phyloP scores from a whole-genome alignment of 1,140 invertebrate genomes.

The Hylaeus volcanicus region DNA sequence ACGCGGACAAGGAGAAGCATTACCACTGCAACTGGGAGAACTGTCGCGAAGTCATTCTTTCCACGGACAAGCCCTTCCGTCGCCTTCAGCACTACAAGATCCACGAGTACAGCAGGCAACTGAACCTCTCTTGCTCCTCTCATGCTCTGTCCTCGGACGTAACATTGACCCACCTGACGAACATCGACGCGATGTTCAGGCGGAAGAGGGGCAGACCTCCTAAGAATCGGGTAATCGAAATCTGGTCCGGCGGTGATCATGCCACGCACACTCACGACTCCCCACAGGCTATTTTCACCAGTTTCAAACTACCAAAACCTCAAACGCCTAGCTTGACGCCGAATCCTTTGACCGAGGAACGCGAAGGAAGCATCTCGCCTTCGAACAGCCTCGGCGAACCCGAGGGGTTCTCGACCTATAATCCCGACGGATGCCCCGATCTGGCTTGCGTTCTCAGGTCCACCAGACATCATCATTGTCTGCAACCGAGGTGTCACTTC shows the following conservation, averaged over 20 bases:
- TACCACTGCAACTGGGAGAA: conserved; percentile 94
- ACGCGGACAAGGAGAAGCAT: conserved; percentile 89
- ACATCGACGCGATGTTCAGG: conserved; percentile 93
- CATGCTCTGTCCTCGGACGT: conserved; percentile 83
- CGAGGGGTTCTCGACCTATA: conserved; percentile 83
- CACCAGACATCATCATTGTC: conserved; percentile 87
- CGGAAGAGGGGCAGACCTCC: conserved; percentile 94
- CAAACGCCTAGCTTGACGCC: conserved; percentile 74
- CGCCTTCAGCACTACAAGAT: conserved; percentile 94
- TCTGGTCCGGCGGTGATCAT: conserved; percentile 87
- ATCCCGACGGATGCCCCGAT: conserved; percentile 84
- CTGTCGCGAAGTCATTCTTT: conserved; percentile 91
- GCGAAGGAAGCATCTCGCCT: conserved; percentile 76
- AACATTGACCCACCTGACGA: conserved; percentile 85
- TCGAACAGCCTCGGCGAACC: conserved; percentile 74
- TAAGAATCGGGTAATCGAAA: conserved; percentile 95
- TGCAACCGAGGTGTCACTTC: conserved; percentile 85
- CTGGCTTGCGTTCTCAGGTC: conserved; percentile 82
- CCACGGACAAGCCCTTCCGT: conserved; percentile 91
- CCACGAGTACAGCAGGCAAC: conserved; percentile 85
- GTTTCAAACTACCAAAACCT: conserved; percentile 93
- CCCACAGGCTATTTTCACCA: conserved; percentile 95
- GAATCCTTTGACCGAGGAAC: conserved; percentile 78
- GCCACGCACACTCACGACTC: conserved; percentile 83
- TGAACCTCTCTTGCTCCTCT: conserved; percentile 74